phyloP scores from a whole-genome alignment of 2,113 vertebrate genomes.

The Pimephales promelas region DNA sequence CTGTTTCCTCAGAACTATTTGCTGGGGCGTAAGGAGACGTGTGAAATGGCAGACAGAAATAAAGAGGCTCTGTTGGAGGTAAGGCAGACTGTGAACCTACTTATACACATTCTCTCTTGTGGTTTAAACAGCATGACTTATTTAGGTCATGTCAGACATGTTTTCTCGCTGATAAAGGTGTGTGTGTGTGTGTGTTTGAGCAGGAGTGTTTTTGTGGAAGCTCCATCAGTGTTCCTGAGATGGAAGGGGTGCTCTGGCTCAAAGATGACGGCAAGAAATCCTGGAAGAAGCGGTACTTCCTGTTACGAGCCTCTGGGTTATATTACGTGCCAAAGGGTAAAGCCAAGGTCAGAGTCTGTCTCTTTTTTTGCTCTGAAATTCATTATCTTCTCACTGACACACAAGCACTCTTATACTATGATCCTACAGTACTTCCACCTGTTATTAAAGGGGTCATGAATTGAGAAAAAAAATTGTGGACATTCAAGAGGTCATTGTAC shows the following conservation, averaged over 20 bases:
- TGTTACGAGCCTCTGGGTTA: constrained; percentile 93
- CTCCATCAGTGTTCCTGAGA: constrained; percentile 95
- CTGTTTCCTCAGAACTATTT: constrained; percentile 88
- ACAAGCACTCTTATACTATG: neutral
- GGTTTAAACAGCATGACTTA: constrained; percentile 11
- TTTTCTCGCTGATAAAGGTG: neutral
- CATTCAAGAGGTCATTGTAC: too few relatives aligned
- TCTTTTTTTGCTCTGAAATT: neutral
- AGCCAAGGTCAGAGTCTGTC: constrained; percentile 82
- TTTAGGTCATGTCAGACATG: constrained; percentile 24
- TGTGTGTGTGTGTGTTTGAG: constrained; percentile 36
- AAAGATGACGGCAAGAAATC: constrained; percentile 99
- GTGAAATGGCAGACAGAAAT: constrained; percentile 96
- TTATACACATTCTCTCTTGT: constrained; percentile 2
- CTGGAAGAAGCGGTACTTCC: constrained; percentile 98
- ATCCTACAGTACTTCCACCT: neutral
- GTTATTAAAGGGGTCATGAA: neutral
- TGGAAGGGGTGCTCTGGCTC: constrained; percentile 95
- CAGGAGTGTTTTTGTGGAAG: constrained; percentile 97
- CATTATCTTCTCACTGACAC: neutral
- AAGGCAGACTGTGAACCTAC: constrained; percentile 39
- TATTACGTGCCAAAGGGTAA: constrained; percentile 99
- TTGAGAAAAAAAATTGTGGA: too few relatives aligned
- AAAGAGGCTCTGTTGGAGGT: constrained; percentile 98
- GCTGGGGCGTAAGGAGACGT: constrained; percentile 93